Conservation (phyloP, 1,140 invertebrate genomes). For the Fopius arisanus region DNA sequence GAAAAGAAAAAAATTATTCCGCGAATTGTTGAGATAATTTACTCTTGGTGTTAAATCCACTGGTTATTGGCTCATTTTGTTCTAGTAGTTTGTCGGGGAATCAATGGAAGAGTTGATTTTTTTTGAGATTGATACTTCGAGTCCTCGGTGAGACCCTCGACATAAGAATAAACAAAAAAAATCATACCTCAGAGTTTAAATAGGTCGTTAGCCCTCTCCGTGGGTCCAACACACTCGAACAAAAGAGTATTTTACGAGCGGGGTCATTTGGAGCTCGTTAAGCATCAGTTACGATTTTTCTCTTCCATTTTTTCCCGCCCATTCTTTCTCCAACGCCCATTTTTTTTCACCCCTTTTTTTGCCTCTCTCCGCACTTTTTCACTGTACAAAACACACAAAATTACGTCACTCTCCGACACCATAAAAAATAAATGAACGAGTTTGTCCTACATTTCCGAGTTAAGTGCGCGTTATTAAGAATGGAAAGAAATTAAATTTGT, state of each 20-base stretch:
- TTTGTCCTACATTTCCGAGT: background rate
- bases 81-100: too few species aligned
- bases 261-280: conserved; percentile 10
- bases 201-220: background rate
- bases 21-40: background rate
- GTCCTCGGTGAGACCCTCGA: background rate
- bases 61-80: too few species aligned
- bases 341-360: background rate
- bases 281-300: conserved; percentile 5
- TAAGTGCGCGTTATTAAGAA: background rate
- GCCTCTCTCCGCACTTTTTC: background rate
- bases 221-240: background rate
- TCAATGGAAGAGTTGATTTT: too few species aligned
- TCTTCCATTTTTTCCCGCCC: background rate
- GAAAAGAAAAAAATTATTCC: background rate
- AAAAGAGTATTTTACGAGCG: conserved; percentile 3
- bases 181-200: background rate
- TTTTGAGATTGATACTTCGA: background rate
- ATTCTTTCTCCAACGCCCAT: background rate
- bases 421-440: background rate
- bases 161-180: background rate
- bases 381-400: conserved; percentile 1
- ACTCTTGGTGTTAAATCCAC: too few species aligned
- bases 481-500: background rate
- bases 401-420: background rate